Percentiles rank a stretch among this genome's conserved stretches.
These are phyloP conservation scores for Pseudorasbora parva DNA, from an alignment of 2,113 vertebrate species.

Conservation along the genomic window DNA sequence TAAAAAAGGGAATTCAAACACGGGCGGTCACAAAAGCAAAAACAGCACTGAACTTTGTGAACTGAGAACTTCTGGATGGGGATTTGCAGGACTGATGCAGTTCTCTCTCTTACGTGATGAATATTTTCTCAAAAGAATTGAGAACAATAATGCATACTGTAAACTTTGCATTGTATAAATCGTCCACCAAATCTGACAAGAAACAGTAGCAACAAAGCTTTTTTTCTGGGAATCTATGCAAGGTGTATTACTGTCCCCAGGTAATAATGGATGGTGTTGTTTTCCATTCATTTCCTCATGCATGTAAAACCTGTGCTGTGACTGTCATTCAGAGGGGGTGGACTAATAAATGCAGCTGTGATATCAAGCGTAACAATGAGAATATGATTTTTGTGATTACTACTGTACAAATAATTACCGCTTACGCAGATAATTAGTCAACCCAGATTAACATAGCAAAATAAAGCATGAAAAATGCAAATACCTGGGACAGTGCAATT, in stretches of 20 bases:
- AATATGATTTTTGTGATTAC: slow-evolving; percentile 64
- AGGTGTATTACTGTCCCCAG: background rate
- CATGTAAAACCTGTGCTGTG: slow-evolving; percentile 33
- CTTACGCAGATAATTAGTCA: slow-evolving; percentile 60
- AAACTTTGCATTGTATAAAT: background rate
- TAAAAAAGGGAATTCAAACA: slow-evolving; percentile 5
- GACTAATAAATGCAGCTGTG: slow-evolving; percentile 48
- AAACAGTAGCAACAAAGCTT: background rate
- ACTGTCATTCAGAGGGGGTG: slow-evolving; percentile 33
- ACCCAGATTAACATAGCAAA: slow-evolving; percentile 56
- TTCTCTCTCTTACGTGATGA: background rate
- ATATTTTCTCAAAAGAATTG: background rate
- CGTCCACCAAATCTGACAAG: background rate
- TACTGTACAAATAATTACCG: slow-evolving; percentile 64
- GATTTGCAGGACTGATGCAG: background rate
- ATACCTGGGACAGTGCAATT: slow-evolving; percentile 59
- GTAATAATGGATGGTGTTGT: background rate
- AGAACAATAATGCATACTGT: background rate
- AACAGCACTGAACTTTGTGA: background rate
- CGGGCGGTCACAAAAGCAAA: background rate
- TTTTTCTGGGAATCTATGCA: background rate
- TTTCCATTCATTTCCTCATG: slow-evolving; percentile 13
- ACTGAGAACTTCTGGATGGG: background rate
- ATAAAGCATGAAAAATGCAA: slow-evolving; percentile 58
- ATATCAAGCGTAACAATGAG: slow-evolving; percentile 54